phyloP scores from a whole-genome alignment of 2,113 vertebrate genomes.

The Varanus komodoensis region DNA sequence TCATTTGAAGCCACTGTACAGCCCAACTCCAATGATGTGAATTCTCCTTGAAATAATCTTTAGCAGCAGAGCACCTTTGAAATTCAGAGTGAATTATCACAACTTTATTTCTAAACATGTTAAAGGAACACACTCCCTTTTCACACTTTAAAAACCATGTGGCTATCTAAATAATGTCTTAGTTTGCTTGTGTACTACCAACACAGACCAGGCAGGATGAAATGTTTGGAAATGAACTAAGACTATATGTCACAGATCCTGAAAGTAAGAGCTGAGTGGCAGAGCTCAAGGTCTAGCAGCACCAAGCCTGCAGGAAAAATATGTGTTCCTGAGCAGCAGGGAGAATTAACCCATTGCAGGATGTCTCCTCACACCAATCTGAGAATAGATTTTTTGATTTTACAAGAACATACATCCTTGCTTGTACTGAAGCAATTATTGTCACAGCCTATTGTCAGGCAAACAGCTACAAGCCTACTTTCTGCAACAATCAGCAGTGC shows the following conservation, averaged over 20 bases:
- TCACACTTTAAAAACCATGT: not conserved
- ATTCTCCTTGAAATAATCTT: conserved; percentile 98
- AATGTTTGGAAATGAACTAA: not conserved
- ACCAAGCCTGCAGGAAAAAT: no score
- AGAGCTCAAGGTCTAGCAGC: no score
- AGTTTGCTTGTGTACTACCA: not conserved
- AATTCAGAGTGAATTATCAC: conserved; percentile 40
- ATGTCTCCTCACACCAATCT: not conserved
- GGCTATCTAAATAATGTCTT: not conserved
- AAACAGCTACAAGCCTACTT: not conserved
- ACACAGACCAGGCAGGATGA: not conserved
- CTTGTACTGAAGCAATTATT: not conserved
- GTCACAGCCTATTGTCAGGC: not conserved
- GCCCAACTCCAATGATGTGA: conserved; percentile 99
- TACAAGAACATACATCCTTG: not conserved
- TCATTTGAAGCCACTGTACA: conserved; percentile 98
- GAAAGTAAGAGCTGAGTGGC: not conserved
- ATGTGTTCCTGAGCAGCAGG: no score
- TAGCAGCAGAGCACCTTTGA: conserved; percentile 92
- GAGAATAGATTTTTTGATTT: not conserved
- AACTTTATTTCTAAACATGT: not conserved
- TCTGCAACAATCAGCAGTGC: not conserved
- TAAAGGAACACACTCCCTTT: not conserved
- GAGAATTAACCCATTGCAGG: no score
- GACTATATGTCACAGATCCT: not conserved